Evolutionary conservation across 2,797 vertebrate genomes (phyloP).

Genomic region (Ambastaia sidthimunki): DNA sequence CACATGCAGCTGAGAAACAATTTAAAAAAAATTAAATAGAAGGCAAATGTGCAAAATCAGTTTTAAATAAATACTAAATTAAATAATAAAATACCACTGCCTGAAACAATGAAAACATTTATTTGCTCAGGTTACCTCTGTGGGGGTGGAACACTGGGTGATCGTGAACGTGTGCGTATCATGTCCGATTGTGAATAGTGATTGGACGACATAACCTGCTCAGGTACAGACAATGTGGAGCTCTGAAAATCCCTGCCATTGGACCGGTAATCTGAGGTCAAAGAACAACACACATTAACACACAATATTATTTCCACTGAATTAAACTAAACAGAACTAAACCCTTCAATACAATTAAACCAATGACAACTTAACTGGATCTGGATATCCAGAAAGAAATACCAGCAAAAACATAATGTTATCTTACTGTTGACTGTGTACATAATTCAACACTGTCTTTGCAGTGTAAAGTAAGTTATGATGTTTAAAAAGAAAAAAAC

Average conservation of each 20-base stretch:
- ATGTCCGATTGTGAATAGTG: conserved; percentile 85
- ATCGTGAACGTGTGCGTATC: conserved; percentile 88
- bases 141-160: conserved; percentile 88
- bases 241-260: conserved; percentile 91
- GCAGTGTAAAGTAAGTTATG: no score
- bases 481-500: no score
- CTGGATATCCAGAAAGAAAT: no score
- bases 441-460: no score
- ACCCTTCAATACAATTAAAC: no score
- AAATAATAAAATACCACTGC: not conserved
- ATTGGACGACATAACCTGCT: conserved; percentile 92
- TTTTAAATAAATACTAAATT: not conserved
- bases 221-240: conserved; percentile 93
- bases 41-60: no score
- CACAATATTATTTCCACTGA: not conserved
- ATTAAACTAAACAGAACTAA: conserved; percentile 6
- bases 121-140: conserved; percentile 82
- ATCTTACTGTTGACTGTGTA: no score
- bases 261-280: conserved; percentile 84
- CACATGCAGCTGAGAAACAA: no score
- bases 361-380: no score
- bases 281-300: not conserved
- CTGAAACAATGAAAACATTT: not conserved
- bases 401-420: no score
- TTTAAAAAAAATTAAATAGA: no score